These are phyloP conservation scores for Leptocoma aspasia DNA, from an alignment of 2,113 vertebrate genomes.

Conservation along the genomic window DNA sequence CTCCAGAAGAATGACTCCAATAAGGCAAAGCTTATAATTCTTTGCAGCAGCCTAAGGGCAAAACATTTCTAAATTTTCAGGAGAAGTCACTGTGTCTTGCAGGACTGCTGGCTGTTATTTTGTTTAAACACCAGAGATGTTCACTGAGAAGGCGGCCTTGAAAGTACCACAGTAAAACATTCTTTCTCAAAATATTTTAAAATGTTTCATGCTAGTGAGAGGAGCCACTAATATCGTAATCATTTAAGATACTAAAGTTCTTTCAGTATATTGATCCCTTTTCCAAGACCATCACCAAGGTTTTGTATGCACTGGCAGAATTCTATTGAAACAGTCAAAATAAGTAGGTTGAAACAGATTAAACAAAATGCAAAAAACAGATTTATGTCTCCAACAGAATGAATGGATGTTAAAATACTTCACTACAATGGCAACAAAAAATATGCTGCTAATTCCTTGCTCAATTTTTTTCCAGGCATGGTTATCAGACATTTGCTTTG, in stretches of 20 bases:
- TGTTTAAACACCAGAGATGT: neutral
- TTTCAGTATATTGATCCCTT: neutral
- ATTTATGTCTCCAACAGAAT: neutral
- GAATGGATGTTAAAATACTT: neutral
- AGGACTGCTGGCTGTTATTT: neutral
- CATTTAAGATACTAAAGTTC: neutral
- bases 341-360: neutral
- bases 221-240: neutral
- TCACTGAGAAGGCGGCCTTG: neutral
- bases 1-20: neutral
- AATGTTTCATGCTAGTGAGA: neutral
- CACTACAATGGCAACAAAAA: neutral
- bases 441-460: neutral
- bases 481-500: neutral
- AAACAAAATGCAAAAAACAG: neutral
- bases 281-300: neutral
- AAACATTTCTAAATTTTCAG: neutral
- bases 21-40: neutral
- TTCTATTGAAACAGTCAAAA: fast-evolving
- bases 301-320: neutral
- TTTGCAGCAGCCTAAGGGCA: neutral
- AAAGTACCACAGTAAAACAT: neutral
- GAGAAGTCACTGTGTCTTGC: neutral
- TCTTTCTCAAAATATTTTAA: neutral
- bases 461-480: neutral